These are phyloP conservation scores for Hirundichthys speculiger DNA, from an alignment of 2,113 vertebrate genomes.

Conservation along the genomic window DNA sequence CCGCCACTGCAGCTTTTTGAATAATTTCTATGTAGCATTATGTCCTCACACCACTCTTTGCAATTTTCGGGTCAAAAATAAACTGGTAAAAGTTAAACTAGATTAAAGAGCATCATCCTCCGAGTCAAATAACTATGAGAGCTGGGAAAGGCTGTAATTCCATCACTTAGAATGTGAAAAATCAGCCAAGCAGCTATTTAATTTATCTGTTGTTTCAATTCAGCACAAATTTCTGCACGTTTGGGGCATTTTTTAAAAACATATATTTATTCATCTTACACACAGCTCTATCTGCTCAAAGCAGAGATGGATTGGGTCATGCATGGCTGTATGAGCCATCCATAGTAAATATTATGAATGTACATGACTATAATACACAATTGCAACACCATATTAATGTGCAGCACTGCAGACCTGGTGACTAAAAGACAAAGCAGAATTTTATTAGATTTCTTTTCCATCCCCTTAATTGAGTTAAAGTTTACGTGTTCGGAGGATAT, in stretches of 20 bases:
- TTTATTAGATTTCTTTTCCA: neutral
- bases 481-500: neutral
- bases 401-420: conserved; percentile 47
- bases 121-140: conserved; percentile 49
- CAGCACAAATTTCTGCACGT: conserved; percentile 77
- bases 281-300: conserved; percentile 66
- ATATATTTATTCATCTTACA: conserved; percentile 75
- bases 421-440: conserved; percentile 18
- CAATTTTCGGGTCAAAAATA: conserved; percentile 40
- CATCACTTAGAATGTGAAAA: conserved; percentile 76
- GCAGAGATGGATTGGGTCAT: conserved; percentile 83
- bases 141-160: conserved; percentile 70
- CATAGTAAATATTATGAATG: conserved; percentile 81
- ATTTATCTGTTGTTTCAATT: conserved; percentile 81
- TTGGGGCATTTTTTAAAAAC: conserved; percentile 59
- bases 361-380: conserved; percentile 79
- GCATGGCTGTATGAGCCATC: conserved; percentile 80
- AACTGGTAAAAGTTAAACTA: conserved; percentile 54
- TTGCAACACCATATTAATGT: conserved; percentile 72
- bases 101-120: conserved; percentile 65
- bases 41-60: conserved; percentile 21
- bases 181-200: conserved; percentile 77
- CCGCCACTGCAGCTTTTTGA: conserved; percentile 10
- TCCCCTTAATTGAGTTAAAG: conserved; percentile 21
- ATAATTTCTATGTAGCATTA: conserved; percentile 18